Percentiles rank a stretch among this genome's conserved stretches.
These are phyloP conservation scores for Dasypus novemcinctus DNA, from an alignment of 2,113 vertebrate genomes.

Conservation along the genomic window DNA sequence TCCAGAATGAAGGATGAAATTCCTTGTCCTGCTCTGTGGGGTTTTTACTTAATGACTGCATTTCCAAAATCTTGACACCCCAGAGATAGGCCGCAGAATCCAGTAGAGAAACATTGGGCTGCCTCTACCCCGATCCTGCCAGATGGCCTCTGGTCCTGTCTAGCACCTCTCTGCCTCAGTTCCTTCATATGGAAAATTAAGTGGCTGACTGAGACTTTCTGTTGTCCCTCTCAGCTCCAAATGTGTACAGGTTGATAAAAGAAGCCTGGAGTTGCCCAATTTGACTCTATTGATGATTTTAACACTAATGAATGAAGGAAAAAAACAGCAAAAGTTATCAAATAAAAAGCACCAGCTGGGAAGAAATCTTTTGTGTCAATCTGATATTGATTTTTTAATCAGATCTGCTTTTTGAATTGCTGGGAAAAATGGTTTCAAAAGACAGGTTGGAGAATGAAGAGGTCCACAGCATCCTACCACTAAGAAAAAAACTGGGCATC, in stretches of 20 bases:
- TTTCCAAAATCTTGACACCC: neutral
- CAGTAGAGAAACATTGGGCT: neutral
- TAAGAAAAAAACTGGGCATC: neutral
- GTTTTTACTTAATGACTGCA: neutral
- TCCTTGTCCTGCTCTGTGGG: neutral
- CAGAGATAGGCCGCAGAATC: too few species aligned
- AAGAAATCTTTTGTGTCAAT: constrained; percentile 7
- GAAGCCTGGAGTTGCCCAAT: neutral
- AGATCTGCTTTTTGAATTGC: constrained; percentile 18
- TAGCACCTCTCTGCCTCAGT: constrained; percentile 2
- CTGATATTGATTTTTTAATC: neutral
- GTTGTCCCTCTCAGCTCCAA: neutral
- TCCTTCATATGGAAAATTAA: neutral
- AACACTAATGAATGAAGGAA: neutral
- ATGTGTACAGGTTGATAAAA: neutral
- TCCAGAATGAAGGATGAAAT: neutral
- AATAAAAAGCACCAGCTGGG: constrained; percentile 9
- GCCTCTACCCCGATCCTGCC: neutral
- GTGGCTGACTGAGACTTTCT: neutral
- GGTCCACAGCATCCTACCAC: neutral
- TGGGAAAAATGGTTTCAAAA: neutral
- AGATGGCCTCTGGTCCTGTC: neutral
- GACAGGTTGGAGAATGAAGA: neutral
- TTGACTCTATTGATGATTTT: neutral
- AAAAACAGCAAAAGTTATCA: neutral